Conservation (phyloP, 1,140 invertebrate genomes). For the Sinonovacula constricta region DNA sequence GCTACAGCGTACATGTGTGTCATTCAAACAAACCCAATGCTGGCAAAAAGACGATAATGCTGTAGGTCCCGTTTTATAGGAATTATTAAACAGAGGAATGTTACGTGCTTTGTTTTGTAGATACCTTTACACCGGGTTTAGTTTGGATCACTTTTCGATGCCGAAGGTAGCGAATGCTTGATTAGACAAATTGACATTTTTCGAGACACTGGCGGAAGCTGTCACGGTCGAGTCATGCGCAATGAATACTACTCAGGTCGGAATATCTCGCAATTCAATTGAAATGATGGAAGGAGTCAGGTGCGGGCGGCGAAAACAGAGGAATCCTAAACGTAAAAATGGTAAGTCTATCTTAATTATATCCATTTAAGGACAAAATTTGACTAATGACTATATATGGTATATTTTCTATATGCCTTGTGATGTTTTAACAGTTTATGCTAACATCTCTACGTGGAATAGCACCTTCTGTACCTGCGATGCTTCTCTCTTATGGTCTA, state of each 20-base stretch:
- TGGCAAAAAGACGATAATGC: not conserved
- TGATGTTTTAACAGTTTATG: not conserved
- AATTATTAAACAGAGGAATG: not conserved
- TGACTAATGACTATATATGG: slow-evolving; percentile 11
- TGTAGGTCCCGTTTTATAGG: not conserved
- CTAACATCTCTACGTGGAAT: slow-evolving; percentile 43
- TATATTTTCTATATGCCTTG: not conserved
- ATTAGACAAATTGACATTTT: slow-evolving; percentile 39
- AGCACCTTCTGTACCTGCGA: slow-evolving; percentile 47
- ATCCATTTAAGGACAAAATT: slow-evolving; percentile 10
- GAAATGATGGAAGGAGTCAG: slow-evolving; percentile 58
- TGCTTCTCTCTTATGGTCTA: slow-evolving; percentile 11
- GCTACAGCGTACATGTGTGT: slow-evolving; percentile 26
- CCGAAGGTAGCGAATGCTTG: slow-evolving; percentile 20
- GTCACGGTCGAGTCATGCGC: slow-evolving; percentile 45
- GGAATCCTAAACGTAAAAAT: slow-evolving; percentile 55
- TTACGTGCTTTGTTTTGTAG: not conserved
- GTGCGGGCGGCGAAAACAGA: slow-evolving; percentile 58
- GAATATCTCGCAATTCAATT: slow-evolving; percentile 54
- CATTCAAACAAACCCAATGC: slow-evolving; percentile 2
- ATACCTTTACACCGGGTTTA: not conserved
- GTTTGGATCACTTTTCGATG: not conserved
- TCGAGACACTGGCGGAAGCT: slow-evolving; percentile 44
- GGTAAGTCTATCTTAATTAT: slow-evolving; percentile 39
- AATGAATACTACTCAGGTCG: slow-evolving; percentile 52